Conservation (phyloP, 2,797 vertebrate genomes). For the Urosaurus nigricauda region DNA sequence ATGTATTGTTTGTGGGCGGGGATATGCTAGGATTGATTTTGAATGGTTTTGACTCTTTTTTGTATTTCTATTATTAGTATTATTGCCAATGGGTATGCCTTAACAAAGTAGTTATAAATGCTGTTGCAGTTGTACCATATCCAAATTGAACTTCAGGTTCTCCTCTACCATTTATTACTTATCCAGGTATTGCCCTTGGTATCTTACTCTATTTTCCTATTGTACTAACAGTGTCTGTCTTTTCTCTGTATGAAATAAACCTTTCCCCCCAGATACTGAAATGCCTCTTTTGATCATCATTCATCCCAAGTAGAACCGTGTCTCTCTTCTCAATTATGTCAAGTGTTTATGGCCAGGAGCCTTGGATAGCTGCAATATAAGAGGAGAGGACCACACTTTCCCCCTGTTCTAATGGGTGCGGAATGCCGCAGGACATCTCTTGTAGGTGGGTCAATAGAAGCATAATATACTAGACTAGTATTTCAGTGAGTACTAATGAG, state of each 20-base stretch:
- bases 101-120: conserved; percentile 14
- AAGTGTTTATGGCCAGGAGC: not conserved
- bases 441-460: not conserved
- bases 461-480: too few species aligned
- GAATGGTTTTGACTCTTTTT: conserved; percentile 13
- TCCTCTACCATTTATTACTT: not conserved
- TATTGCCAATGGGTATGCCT: conserved; percentile 37
- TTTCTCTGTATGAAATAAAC: conserved; percentile 46
- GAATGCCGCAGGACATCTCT: not conserved
- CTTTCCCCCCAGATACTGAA: not conserved
- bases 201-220: conserved; percentile 39
- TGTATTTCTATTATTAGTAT: conserved; percentile 17
- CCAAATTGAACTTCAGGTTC: not conserved
- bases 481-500: too few species aligned
- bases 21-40: conserved; percentile 19
- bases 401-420: not conserved
- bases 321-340: not conserved
- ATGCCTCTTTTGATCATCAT: not conserved
- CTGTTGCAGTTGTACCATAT: not conserved
- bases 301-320: not conserved
- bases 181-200: conserved; percentile 36
- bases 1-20: not conserved
- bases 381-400: too few species aligned
- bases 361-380: not conserved
- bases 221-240: conserved; percentile 33